A percentile compares a stretch with the other conserved stretches of the same genome.
Conservation (phyloP, 2,113 vertebrate species). For the Turnix velox region DNA sequence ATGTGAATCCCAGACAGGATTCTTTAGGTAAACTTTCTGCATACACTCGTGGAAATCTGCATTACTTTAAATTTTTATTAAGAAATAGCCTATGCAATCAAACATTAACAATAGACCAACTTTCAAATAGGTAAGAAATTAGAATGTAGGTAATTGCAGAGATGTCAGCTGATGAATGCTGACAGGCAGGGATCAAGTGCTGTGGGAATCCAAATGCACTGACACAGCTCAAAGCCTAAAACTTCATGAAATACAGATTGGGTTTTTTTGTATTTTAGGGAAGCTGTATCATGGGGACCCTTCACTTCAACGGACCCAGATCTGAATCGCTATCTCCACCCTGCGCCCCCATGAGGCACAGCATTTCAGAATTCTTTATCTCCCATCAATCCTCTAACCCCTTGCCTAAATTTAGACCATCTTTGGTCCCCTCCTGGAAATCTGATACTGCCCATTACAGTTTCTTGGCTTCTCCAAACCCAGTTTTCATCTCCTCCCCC, state of each 20-base stretch:
- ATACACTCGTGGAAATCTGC: background rate
- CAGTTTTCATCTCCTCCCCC: fast-evolving
- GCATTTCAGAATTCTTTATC: background rate
- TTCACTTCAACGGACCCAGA: background rate
- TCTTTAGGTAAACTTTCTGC: background rate
- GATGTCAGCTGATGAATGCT: background rate
- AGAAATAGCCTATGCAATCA: background rate
- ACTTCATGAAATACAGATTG: background rate
- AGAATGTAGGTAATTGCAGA: fast-evolving
- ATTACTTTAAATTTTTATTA: background rate
- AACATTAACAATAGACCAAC: background rate
- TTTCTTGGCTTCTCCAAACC: background rate
- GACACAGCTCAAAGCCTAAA: background rate
- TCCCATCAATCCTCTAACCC: background rate
- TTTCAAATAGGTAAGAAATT: background rate
- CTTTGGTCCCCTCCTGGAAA: background rate
- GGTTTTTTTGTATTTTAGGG: background rate
- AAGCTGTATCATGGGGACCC: background rate
- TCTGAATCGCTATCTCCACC: background rate
- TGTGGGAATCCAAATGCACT: background rate
- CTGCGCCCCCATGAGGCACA: background rate
- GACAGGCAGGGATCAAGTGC: background rate
- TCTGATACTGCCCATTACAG: background rate
- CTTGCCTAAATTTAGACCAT: background rate
- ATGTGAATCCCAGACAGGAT: background rate